Evolutionary conservation across 2,113 vertebrate genomes (phyloP), one percentile per base, ranked within the genome.

Genomic region (Madoqua kirkii): DNA sequence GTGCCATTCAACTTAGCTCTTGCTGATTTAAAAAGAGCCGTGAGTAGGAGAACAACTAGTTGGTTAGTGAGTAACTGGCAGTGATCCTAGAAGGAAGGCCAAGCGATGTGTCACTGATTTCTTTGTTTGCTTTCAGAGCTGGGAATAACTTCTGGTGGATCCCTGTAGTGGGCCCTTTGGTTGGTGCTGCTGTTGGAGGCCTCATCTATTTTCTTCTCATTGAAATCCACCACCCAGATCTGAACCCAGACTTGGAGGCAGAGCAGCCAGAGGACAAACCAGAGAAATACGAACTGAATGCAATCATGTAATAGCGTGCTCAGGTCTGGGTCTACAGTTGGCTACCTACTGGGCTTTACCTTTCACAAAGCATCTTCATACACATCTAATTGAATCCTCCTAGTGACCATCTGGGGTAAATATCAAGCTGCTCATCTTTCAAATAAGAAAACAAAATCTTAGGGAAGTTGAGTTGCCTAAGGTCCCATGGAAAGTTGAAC

Each of bases 91-190:
- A 23, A 59, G 29, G 40, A 59, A 87, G 85, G 25, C 64, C 54
- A 74, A n/a, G 10, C 86, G 33, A 0, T 1, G 8, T 82, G 33
- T 95, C 88, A 96, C 36, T 93, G 33, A 54, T 67, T 96, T 57
- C 89, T 91, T 76, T 81, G 67, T 93, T 97, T 96, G 71, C 54
- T 98, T 98, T 76, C 98, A 99, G 99, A 78, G 99, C 98, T 93
- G 99, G 99, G 89, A 98, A 99, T 76, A 98, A 99, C 96, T 99
- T 99, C 99, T 99, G 99, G 99, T 99, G 99, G 99, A 98, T 99
- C 83, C 99, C 99, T 29, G 98, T 99, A 29, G 98, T 98, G 11
- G 99, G 99, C 15, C 99, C 99, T 6, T 98, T 99, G 99, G 97
- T 99, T 67, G 99, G 99, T 0, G 99, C 98, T 11, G 98, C 98